These are phyloP conservation scores for Furcifer pardalis DNA, from an alignment of 2,797 vertebrate genomes.

Conservation along the genomic window DNA sequence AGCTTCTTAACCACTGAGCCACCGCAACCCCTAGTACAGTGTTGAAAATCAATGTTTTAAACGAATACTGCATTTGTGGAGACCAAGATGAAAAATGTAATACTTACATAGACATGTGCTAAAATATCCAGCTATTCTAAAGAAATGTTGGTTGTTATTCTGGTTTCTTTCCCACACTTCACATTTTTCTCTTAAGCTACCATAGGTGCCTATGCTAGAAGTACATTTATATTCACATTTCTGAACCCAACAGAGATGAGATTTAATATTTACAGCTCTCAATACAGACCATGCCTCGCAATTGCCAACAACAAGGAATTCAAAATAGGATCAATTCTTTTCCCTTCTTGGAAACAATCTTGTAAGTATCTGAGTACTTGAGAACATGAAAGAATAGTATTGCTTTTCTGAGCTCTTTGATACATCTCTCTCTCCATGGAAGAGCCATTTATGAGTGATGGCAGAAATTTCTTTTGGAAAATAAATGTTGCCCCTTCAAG, in stretches of 20 bases:
- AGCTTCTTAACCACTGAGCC: no score
- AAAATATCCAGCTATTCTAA: background rate
- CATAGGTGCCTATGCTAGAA: background rate
- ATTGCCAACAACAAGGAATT: constrained; percentile 73
- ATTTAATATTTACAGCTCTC: constrained; percentile 64
- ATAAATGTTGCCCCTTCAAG: constrained; percentile 80
- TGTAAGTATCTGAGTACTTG: constrained; percentile 75
- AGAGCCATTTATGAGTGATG: constrained; percentile 76
- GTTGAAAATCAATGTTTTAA: no score
- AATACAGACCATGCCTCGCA: constrained; percentile 58
- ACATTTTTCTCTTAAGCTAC: constrained; percentile 36
- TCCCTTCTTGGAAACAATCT: constrained; percentile 78
- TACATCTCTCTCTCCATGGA: constrained; percentile 72
- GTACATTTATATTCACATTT: constrained; percentile 47
- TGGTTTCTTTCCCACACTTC: background rate
- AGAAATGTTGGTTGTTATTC: background rate
- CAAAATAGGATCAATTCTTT: constrained; percentile 79
- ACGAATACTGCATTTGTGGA: background rate
- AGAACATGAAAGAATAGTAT: constrained; percentile 80
- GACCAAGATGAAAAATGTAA: background rate
- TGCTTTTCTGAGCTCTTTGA: constrained; percentile 79
- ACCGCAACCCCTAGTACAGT: no score
- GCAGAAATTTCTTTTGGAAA: constrained; percentile 83
- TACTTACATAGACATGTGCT: background rate
- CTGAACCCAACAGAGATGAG: constrained; percentile 38